These are phyloP conservation scores for Sycophaga agraensis DNA, from an alignment of 1,140 invertebrate genomes.

Conservation along the genomic window DNA sequence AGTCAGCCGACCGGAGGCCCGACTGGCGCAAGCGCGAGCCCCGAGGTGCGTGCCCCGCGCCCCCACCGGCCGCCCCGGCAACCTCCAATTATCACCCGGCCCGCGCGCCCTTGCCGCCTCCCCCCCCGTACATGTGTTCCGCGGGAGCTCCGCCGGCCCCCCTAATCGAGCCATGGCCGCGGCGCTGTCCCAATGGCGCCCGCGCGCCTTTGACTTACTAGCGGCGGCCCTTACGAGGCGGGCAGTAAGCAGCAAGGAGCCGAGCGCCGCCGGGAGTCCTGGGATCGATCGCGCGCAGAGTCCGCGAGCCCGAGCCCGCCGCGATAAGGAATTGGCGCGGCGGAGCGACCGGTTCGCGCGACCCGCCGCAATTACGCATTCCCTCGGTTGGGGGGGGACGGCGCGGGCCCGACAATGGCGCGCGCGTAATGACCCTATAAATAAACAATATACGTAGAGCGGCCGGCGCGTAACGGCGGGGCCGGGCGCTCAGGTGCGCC, in stretches of 20 bases:
- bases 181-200: no score
- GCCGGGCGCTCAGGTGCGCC: no score
- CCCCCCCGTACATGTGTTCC: background rate
- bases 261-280: no score
- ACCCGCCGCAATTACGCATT: constrained; percentile 15
- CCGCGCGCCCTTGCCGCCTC: background rate
- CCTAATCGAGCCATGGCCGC: no score
- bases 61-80: no score
- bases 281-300: background rate
- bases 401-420: constrained; percentile 1
- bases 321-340: background rate
- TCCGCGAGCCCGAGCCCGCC: background rate
- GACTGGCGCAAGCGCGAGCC: constrained; percentile 1
- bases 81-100: no score
- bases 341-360: constrained; percentile 1
- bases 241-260: no score
- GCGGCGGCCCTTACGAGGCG: no score
- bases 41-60: background rate
- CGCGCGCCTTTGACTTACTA: no score
- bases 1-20: constrained; percentile 31
- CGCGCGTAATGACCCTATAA: constrained; percentile 4
- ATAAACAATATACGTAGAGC: background rate
- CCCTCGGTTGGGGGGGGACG: background rate
- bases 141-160: no score
- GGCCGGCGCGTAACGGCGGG: background rate